Conservation (phyloP, 2,113 vertebrate species). For the Motacilla tschutschensis region DNA sequence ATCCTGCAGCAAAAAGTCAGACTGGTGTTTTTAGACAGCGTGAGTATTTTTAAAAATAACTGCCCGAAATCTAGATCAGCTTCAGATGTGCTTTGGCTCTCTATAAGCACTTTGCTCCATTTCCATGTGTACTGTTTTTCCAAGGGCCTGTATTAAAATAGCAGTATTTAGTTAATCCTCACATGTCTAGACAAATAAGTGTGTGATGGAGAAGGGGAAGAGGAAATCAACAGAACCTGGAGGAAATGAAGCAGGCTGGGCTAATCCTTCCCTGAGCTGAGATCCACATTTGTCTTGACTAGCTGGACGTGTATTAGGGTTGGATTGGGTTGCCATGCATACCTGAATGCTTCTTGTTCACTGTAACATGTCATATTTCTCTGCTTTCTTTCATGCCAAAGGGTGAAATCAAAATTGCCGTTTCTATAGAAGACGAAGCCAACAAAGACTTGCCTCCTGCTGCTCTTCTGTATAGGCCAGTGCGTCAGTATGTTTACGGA, state of each 20-base stretch:
- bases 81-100: not conserved
- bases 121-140: not conserved
- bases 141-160: not conserved
- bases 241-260: not conserved
- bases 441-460: conserved; percentile 96
- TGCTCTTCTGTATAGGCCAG: conserved; percentile 90
- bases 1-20: not conserved
- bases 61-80: not conserved
- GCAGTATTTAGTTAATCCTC: not conserved
- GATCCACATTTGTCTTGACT: not conserved
- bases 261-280: not conserved
- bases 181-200: not conserved
- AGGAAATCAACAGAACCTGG: not conserved
- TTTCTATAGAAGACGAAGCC: conserved; percentile 96
- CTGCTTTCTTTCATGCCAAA: conserved; percentile 77
- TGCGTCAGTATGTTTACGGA: conserved; percentile 95
- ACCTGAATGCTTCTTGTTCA: conserved; percentile 36
- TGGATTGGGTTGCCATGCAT: conserved; percentile 18
- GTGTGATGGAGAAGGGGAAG: not conserved
- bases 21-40: not conserved
- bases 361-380: conserved; percentile 64
- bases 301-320: not conserved
- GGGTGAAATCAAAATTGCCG: conserved; percentile 95
- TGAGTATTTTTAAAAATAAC: not conserved
- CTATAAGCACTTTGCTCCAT: not conserved